Evolutionary conservation across 2,113 vertebrate species (phyloP).

Genomic region (Cynopterus brachyotis): DNA sequence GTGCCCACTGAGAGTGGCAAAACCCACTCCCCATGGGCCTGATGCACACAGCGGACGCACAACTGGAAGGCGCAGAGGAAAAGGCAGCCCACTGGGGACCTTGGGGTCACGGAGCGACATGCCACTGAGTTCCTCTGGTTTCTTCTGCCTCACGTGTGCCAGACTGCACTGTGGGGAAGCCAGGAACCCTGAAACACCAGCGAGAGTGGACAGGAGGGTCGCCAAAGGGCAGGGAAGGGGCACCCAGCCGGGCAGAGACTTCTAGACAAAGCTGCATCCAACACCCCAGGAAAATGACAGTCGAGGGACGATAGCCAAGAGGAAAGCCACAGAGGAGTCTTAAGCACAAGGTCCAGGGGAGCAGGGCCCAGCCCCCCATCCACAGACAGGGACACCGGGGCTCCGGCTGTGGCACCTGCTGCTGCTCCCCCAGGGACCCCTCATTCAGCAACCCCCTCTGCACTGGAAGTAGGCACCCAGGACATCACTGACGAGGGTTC

Average conservation of each 20-base stretch:
- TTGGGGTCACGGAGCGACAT: not conserved
- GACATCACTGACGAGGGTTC: not conserved
- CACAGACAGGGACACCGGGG: not conserved
- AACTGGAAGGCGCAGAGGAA: too few species aligned
- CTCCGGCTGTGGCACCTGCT: not conserved
- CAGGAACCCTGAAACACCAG: not conserved
- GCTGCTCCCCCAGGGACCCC: not conserved
- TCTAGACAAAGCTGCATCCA: not conserved
- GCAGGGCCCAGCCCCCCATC: not conserved
- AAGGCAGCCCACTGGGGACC: not conserved
- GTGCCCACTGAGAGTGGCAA: not conserved
- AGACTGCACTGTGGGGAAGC: not conserved
- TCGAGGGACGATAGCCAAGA: not conserved
- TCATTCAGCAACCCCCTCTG: not conserved
- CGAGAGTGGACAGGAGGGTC: not conserved
- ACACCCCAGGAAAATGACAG: not conserved
- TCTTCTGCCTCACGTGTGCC: not conserved
- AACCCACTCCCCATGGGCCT: too few species aligned
- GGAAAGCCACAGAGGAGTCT: not conserved
- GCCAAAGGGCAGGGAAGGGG: not conserved
- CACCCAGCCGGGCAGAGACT: not conserved
- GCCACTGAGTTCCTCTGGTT: not conserved
- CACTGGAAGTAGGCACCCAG: not conserved
- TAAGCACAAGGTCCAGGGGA: not conserved
- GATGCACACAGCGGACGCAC: not conserved